A percentile compares a stretch with the other conserved stretches of the same genome.
Evolutionary conservation across 1,140 invertebrate genomes (phyloP).

Genomic region (Drosophila sulfurigaster): DNA sequence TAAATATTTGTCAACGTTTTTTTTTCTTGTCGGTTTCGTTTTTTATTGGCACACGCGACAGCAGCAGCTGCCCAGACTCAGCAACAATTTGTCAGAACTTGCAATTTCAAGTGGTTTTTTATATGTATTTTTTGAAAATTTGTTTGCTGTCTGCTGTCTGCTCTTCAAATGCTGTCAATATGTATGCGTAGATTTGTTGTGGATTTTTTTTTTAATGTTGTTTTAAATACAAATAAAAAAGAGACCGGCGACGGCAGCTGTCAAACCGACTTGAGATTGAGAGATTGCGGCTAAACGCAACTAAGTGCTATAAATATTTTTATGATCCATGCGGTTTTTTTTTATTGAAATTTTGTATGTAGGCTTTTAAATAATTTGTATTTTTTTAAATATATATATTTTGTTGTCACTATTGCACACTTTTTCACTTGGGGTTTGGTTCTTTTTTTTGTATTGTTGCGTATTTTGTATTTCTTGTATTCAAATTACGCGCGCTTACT

Average conservation of each 20-base stretch:
- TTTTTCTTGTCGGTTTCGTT: constrained; percentile 7
- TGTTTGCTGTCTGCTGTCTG: constrained; percentile 52
- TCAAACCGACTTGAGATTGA: constrained; percentile 16
- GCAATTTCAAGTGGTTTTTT: constrained; percentile 36
- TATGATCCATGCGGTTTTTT: constrained; percentile 18
- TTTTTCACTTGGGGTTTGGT: constrained; percentile 6
- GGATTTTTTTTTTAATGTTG: constrained; percentile 15
- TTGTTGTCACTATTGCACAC: constrained; percentile 8
- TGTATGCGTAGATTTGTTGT: constrained; percentile 18
- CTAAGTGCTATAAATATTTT: constrained; percentile 26
- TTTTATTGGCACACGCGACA: constrained; percentile 58
- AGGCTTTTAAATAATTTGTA: constrained; percentile 5
- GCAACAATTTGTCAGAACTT: constrained; percentile 46
- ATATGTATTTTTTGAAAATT: constrained; percentile 33
- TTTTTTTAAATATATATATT: neutral
- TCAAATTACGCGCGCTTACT: constrained; percentile 5
- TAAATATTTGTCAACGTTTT: constrained; percentile 42
- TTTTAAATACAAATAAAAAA: constrained; percentile 23
- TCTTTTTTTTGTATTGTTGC: constrained; percentile 10
- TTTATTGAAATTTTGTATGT: constrained; percentile 10
- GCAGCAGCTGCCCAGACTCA: constrained; percentile 34
- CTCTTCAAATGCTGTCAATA: constrained; percentile 37
- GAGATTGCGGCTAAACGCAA: constrained; percentile 16
- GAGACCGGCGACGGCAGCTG: constrained; percentile 30
- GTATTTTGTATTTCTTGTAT: neutral